Percentiles rank a stretch among this genome's conserved stretches.
phyloP scores from a whole-genome alignment of 37 sponge, comb jelly and placozoan genomes.

The Eunapius fragilis region DNA sequence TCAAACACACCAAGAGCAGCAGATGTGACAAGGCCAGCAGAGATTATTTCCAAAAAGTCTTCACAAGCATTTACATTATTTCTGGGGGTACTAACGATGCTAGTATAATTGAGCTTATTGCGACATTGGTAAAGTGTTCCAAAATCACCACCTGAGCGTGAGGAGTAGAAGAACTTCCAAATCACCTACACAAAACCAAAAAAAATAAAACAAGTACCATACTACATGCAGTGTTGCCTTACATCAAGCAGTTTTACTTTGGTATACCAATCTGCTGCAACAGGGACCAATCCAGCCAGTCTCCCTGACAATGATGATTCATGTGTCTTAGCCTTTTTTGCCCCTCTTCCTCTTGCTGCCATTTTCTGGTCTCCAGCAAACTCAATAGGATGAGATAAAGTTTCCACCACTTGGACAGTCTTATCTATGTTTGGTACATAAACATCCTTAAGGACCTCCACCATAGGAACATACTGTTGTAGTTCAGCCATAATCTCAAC shows the following conservation, averaged over 20 bases:
- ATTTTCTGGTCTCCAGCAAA: slow-evolving; percentile 31
- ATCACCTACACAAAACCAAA: slow-evolving; percentile 20
- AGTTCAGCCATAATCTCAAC: slow-evolving; percentile 22
- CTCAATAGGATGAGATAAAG: not conserved
- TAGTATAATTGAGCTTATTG: slow-evolving; percentile 24
- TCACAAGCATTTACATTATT: slow-evolving; percentile 44
- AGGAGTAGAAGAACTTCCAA: slow-evolving; percentile 42
- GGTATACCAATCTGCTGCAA: slow-evolving; percentile 34
- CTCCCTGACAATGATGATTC: slow-evolving; percentile 6
- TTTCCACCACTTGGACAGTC: not conserved
- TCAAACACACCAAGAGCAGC: slow-evolving; percentile 17
- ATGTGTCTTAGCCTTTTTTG: not conserved
- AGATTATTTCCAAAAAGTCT: slow-evolving; percentile 26
- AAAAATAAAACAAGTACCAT: not conserved
- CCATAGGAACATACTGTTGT: slow-evolving; percentile 25
- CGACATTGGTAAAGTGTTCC: slow-evolving; percentile 38
- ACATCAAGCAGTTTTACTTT: slow-evolving; percentile 17
- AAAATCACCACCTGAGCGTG: slow-evolving; percentile 16
- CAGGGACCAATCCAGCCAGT: slow-evolving; percentile 33
- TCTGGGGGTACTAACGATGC: slow-evolving; percentile 13
- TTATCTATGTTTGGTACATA: slow-evolving; percentile 9
- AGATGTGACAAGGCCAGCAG: slow-evolving; percentile 7
- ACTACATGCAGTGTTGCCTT: slow-evolving; percentile 2
- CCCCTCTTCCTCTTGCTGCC: slow-evolving; percentile 18
- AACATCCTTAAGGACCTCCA: not conserved